Base-by-base conservation (phyloP, 1,140 invertebrate species). In the Himalopsyche phryganea region DNA sequence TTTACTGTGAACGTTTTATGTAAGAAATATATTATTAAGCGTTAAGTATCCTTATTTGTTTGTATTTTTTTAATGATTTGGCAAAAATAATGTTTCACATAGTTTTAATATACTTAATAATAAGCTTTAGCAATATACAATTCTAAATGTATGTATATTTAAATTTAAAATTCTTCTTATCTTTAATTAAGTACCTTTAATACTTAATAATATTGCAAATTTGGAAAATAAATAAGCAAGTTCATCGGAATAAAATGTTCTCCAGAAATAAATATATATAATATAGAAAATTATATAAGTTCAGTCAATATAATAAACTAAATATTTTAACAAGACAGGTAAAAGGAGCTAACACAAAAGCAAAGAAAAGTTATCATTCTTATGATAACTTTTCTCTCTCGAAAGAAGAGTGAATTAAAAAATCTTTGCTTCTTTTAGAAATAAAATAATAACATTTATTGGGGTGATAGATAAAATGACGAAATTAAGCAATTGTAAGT, bases 11-110 rank as follows among this genome's bases (percentile, higher is more conserved):
- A 17, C 33, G 32, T 50, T 60, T n/a, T 44, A 41, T 11, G 23
- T 47, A 35, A 50, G 33, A 58, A 61, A 61, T 63, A 54, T 56
- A 56, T 40, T 18, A n/a, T 55, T 10, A 32, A 49, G 14, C 33
- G 7, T 50, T 36, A 9, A 9, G 3, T 11, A 17, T 32, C 42
- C 49, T 47, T 45, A 23, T 32, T 49, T 42, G 9, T 42, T 50
- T 38, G 15, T 32, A 32, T 18, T 50, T 19, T 33, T 49, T 47
- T 32, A 17, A 15, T 45, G 18, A 19, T 49, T 42, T 56, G 54
- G 46, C 54, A 56, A 56, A 56, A 56, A 56, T 56, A 56, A 56
- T 19, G 45, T 55, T 47, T 55, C 17, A 13, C 15, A 45, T 36
- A 55, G 46, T 20, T 32, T 45, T 45, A 40, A 40, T 40, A 51